Conservation (phyloP, 2,797 vertebrate species). For the Orientallactaga sibirica region DNA sequence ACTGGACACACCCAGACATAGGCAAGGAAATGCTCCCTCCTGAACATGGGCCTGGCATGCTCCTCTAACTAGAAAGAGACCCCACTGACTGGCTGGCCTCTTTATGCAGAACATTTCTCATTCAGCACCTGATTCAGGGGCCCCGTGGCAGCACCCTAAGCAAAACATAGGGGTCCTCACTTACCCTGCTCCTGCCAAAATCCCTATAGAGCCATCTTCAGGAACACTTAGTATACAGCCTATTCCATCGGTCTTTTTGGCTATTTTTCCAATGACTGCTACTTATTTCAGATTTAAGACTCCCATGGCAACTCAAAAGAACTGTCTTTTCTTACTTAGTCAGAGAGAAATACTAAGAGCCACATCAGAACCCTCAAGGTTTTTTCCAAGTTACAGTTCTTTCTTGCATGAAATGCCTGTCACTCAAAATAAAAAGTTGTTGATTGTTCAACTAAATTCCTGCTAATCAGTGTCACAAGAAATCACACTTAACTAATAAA, state of each 20-base stretch:
- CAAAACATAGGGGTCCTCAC: not conserved
- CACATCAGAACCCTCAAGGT: slow-evolving; percentile 7
- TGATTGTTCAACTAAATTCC: slow-evolving; percentile 27
- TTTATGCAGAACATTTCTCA: not conserved
- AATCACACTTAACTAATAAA: slow-evolving; percentile 44
- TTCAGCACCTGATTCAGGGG: not conserved
- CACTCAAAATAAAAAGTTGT: slow-evolving; percentile 42
- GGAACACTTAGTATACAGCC: not conserved
- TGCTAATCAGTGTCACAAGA: slow-evolving; percentile 13
- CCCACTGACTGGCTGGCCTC: fast-evolving
- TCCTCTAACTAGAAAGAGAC: not conserved
- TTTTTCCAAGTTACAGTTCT: slow-evolving; percentile 17
- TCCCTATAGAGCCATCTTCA: not conserved
- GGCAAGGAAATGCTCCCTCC: not conserved
- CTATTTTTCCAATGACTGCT: not conserved
- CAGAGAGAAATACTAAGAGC: not conserved
- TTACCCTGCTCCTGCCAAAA: not conserved
- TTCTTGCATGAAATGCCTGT: slow-evolving; percentile 50
- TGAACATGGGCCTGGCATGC: too few species aligned
- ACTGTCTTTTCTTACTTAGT: not conserved
- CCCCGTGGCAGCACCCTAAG: not conserved
- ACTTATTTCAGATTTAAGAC: not conserved
- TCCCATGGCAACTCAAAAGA: not conserved
- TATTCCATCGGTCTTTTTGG: not conserved
- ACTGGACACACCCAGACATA: not conserved